Evolutionary conservation across 2,113 vertebrate species (phyloP).

Genomic region (Synchiropus splendidus): DNA sequence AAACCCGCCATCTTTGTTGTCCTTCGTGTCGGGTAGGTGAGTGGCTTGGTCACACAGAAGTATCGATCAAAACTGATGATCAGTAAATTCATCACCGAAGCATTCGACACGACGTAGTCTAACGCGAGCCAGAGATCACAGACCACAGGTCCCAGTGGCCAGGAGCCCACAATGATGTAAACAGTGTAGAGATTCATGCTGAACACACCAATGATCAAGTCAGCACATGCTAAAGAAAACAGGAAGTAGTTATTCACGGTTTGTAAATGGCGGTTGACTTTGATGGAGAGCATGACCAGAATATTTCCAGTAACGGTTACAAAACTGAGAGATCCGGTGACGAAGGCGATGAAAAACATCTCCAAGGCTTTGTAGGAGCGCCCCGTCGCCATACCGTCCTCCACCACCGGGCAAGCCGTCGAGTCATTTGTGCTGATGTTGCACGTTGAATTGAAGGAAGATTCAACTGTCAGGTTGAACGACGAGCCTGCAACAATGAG

Average conservation of each 20-base stretch:
- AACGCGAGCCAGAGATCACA: slow-evolving; percentile 94
- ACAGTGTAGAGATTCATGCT: slow-evolving; percentile 97
- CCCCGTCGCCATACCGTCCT: slow-evolving; percentile 26
- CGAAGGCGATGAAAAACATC: slow-evolving; percentile 89
- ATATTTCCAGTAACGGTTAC: slow-evolving; percentile 96
- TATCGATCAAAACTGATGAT: slow-evolving; percentile 98
- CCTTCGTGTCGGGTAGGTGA: slow-evolving; percentile 85
- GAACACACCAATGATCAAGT: slow-evolving; percentile 92
- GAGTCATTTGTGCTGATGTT: slow-evolving; percentile 65
- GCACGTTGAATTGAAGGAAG: slow-evolving; percentile 70
- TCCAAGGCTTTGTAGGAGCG: slow-evolving; percentile 85
- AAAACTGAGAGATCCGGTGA: slow-evolving; percentile 90
- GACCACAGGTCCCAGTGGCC: slow-evolving; percentile 90
- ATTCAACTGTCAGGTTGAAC: slow-evolving; percentile 63
- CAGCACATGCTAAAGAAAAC: slow-evolving; percentile 91
- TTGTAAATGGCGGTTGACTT: slow-evolving; percentile 96
- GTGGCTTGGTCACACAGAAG: slow-evolving; percentile 96
- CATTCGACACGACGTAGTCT: slow-evolving; percentile 95
- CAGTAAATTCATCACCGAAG: slow-evolving; percentile 95
- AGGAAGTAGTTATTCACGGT: slow-evolving; percentile 98
- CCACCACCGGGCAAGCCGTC: slow-evolving; percentile 34
- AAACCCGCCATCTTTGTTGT: slow-evolving; percentile 97
- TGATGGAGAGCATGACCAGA: slow-evolving; percentile 97
- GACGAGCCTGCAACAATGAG: slow-evolving; percentile 57
- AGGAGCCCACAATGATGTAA: slow-evolving; percentile 94